Base-by-base conservation (phyloP, 2,113 vertebrate genomes). In the Syrrhaptes paradoxus region DNA sequence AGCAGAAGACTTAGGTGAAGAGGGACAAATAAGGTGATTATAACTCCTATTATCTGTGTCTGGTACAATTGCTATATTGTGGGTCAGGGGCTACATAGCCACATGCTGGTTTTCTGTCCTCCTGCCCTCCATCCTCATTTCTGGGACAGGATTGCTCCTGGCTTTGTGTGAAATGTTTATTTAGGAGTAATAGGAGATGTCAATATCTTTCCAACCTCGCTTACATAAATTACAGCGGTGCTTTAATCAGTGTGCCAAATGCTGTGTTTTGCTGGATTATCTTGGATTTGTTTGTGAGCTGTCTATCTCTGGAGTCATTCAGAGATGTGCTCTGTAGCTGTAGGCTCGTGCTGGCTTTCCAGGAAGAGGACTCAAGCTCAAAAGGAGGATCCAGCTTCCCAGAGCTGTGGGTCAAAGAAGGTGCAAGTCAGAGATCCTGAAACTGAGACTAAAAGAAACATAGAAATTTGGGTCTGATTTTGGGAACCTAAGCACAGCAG, bases 351-450 rank as follows among this genome's bases (percentile, higher is more conserved):
- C 13, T 80, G 68, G 5, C 19, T 63, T 87, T 81, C 34, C 61
- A 55, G 34, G 26, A 32, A 62, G 14, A 0, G 4, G 10, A 26
- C 26, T 25, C 1, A 0, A 26, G 13, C 25, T 58, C 25, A 51
- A 46, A 55, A 80, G 26, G 11, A 74, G 24, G 13, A 36, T 84
- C 18, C 32, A 86, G 34, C 4, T 65, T 61, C n/a, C 17, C 62
- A 87, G 57, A 51, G 48, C 26, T 59, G 25, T 59, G 31, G 34
- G 74, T 20, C 38, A 82, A 72, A 57, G 32, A 32, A 72, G 0
- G 3, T 34, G 6, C 10, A 68, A 26, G 13, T 10, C 26, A 12
- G 51, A 66, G 43, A 25, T 34, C 17, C 43, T 78, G 38, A 63
- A 67, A 41, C 21, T 49, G 15, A 72, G 20, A 36, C 62, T 51